Evolutionary conservation across 2,888 invertebrate genomes (phyloP).

Genomic region (Parthenolecanium corni): DNA sequence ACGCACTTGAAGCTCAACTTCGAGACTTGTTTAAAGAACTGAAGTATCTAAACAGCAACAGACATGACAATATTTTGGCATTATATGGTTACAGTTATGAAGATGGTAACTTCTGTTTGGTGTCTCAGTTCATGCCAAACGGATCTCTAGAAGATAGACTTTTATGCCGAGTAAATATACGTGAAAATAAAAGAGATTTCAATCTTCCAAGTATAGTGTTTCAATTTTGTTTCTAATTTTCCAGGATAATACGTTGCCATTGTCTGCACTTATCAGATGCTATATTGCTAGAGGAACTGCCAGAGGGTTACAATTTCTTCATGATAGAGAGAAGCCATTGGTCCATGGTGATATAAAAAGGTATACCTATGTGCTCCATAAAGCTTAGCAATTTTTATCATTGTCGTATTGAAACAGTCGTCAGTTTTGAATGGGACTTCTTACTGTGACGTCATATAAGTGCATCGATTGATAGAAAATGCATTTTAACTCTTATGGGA

Average conservation of each 20-base stretch:
- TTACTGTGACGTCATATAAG: too few relatives aligned
- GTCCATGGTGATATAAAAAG: constrained; percentile 96
- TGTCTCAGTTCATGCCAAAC: constrained; percentile 87
- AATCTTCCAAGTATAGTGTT: neutral
- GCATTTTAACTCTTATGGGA: too few relatives aligned
- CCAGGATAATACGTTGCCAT: constrained; percentile 44
- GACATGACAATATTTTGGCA: constrained; percentile 50
- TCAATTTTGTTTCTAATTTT: constrained; percentile 19
- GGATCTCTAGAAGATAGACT: constrained; percentile 81
- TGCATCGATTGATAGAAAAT: too few relatives aligned
- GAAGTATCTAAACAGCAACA: constrained; percentile 45
- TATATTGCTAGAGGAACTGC: constrained; percentile 77
- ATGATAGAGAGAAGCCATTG: constrained; percentile 65
- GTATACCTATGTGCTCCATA: constrained; percentile 32
- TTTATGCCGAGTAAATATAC: constrained; percentile 40
- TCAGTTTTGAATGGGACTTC: too few relatives aligned
- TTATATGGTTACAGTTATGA: constrained; percentile 45
- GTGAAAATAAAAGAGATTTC: neutral
- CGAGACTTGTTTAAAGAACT: constrained; percentile 63
- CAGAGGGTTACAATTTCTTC: constrained; percentile 80
- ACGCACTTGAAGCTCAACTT: constrained; percentile 35
- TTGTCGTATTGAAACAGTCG: too few relatives aligned
- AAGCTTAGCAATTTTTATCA: too few relatives aligned
- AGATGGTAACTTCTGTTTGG: constrained; percentile 68
- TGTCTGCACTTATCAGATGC: constrained; percentile 66